Base-by-base conservation (phyloP, 2,797 vertebrate species). In the Tamandua tetradactyla region DNA sequence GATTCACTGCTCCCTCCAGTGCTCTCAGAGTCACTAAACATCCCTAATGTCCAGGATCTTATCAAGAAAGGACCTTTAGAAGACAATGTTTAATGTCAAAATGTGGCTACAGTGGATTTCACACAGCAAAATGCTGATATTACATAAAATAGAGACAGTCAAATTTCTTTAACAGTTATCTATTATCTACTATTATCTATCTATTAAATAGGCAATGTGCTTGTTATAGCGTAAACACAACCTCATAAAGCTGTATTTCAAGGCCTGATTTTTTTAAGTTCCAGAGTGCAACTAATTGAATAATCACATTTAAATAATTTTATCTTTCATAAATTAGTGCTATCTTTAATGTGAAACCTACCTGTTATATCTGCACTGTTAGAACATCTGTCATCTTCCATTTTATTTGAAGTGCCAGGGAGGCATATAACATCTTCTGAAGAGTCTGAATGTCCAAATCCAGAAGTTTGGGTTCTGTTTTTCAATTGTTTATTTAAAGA, bases 11-110 rank as follows among this genome's bases (percentile, higher is more conserved):
- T 99, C 69, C 99, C 99, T 80, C 99, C 99, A 0, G 99, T 99
- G 27, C 99, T 99, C 97, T 99, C 99, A 0, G 99, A 99, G 96
- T 99, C 99, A 71, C 99, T 99, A 97, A 99, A 99, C 99, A 99
- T 99, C 79, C 99, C 98, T 35, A 99, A 98, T 25, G 98, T 98
- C 99, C 99, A 99, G 0, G 99, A 98, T 62, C 99, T 98, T 96
- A 99, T 99, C 0, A 99, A 98, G n/a, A 98, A 98, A 94, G 99
- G 99, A 79, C 98, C 99, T 99, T 97, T 91, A 66, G 83, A 84
- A 75, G 96, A 97, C 95, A 92, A 55, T 40, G 94, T 42, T 91
- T 82, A 81, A 82, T 88, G 59, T 96, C 90, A 96, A 93, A 85
- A 78, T 61, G 66, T 96, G n/a, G 44, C 18, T 86, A 68, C 3